Conservation (phyloP, 1,140 invertebrate species). For the Cherax quadricarinatus region DNA sequence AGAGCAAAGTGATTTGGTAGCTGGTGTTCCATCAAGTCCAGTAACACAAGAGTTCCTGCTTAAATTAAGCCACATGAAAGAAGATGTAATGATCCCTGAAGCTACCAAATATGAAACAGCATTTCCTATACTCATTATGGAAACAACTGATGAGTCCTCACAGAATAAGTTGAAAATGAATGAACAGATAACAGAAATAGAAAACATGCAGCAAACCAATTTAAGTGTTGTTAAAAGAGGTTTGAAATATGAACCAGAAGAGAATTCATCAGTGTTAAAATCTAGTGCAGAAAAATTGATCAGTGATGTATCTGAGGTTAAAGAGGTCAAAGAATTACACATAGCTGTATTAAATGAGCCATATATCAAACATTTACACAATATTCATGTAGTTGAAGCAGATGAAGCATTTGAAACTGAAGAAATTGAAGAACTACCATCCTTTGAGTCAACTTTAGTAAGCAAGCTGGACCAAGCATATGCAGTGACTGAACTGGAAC, state of each 20-base stretch:
- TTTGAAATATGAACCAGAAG: not conserved
- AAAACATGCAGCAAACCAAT: not conserved
- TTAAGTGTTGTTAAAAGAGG: not conserved
- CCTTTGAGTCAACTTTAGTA: not conserved
- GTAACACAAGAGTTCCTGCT: not conserved
- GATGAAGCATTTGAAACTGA: not conserved
- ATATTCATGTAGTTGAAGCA: not conserved
- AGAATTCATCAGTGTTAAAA: not conserved
- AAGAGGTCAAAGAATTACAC: not conserved
- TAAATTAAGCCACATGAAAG: not conserved
- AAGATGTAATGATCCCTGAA: not conserved
- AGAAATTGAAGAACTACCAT: not conserved
- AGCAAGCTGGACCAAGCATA: not conserved
- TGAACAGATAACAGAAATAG: not conserved
- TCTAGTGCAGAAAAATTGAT: not conserved
- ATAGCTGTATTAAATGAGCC: not conserved
- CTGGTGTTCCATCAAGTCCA: not conserved
- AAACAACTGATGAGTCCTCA: not conserved
- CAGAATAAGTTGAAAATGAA: not conserved
- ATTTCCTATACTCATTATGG: not conserved
- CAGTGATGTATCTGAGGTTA: not conserved
- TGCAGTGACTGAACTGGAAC: not conserved
- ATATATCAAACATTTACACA: not conserved
- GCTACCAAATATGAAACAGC: not conserved
- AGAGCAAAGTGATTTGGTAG: not conserved